Base-by-base conservation (phyloP, 2,113 vertebrate genomes). In the Tragulus kanchil region DNA sequence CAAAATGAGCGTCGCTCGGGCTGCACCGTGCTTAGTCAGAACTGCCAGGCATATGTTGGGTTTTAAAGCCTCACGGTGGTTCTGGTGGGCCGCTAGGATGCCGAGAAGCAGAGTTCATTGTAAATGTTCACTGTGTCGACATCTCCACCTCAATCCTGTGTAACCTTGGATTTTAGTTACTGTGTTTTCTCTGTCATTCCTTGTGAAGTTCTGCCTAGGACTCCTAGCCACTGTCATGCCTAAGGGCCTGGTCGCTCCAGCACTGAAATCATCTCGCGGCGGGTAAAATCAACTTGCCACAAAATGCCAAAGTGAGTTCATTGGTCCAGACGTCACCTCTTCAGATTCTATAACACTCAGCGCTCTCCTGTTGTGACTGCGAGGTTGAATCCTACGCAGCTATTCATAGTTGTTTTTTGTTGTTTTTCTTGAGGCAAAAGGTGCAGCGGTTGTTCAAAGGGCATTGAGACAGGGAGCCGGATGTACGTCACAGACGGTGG, bases 401-500 rank as follows among this genome's bases (percentile, higher is more conserved):
- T 88, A 6, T 92, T 89, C 31, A 3, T 85, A 4, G 14, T 48
- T 26, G 13, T 26, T 61, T 61, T 21, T 14, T 65, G 21, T 81
- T 54, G 61, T 59, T 85, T 84, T 28, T 82, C 62, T 45, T 75
- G 26, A 61, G 28, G 45, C n/a, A 79, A 78, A 91, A 85, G 71
- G 21, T 91, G 5, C 25, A 83, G 48, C n/a, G 54, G 23, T 84
- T 85, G 36, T 89, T 45, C 82, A 91, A 93, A 93, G 64, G 50
- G 28, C 26, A 69, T 64, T 93, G 56, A 96, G 79, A 64, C 7
- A 23, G 52, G 67, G 6, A 96, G 52, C 56, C 62, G 92, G 91
- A 84, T 86, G 0, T 59, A 91, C 91, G 62, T 94, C 95, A 92
- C 95, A 62, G 83, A 71, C 13, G 5, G 58, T 61, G 50, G 58